These are phyloP conservation scores for Athetis lepigone DNA, from an alignment of 2,888 invertebrate species.

Conservation along the genomic window DNA sequence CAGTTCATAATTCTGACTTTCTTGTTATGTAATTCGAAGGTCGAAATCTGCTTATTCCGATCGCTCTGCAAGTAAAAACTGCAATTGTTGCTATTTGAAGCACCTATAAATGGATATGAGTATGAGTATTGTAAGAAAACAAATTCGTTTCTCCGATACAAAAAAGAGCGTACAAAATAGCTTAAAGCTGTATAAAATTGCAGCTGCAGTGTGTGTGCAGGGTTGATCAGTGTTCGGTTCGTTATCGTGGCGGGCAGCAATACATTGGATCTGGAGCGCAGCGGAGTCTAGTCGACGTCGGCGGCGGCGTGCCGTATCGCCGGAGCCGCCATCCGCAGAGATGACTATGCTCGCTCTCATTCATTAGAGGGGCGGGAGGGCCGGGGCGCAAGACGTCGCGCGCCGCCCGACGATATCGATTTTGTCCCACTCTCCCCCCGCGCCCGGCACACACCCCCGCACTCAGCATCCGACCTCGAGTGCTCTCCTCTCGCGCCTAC, in stretches of 20 bases:
- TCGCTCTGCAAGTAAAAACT: slow-evolving; percentile 2
- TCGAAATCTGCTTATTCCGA: slow-evolving; percentile 31
- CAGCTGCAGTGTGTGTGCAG: slow-evolving; percentile 64
- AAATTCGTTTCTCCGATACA: slow-evolving; percentile 47
- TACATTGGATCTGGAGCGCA: slow-evolving; percentile 72
- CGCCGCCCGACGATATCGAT: slow-evolving; percentile 90
- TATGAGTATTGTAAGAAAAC: slow-evolving; percentile 32
- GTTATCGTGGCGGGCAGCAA: slow-evolving; percentile 76
- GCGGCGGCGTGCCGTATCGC: slow-evolving; percentile 79
- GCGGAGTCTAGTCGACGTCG: slow-evolving; percentile 73
- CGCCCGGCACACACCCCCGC: slow-evolving; percentile 80
- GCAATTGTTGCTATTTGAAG: not conserved
- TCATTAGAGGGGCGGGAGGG: slow-evolving; percentile 87
- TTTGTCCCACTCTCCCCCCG: slow-evolving; percentile 86
- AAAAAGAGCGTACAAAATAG: slow-evolving; percentile 58
- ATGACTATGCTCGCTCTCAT: slow-evolving; percentile 90
- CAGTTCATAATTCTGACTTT: slow-evolving; percentile 57
- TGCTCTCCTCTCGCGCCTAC: slow-evolving; percentile 90
- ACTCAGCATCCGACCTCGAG: slow-evolving; percentile 91
- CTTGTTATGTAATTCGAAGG: slow-evolving; percentile 48
- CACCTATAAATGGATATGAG: slow-evolving; percentile 8
- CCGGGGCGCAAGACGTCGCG: slow-evolving; percentile 88
- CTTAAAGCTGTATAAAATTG: slow-evolving; percentile 57
- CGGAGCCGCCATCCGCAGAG: slow-evolving; percentile 87
- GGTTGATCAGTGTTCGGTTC: slow-evolving; percentile 74